Percentiles rank a stretch among this genome's conserved stretches.
Conservation (phyloP, 2,888 invertebrate genomes). For the Eilema depressum region DNA sequence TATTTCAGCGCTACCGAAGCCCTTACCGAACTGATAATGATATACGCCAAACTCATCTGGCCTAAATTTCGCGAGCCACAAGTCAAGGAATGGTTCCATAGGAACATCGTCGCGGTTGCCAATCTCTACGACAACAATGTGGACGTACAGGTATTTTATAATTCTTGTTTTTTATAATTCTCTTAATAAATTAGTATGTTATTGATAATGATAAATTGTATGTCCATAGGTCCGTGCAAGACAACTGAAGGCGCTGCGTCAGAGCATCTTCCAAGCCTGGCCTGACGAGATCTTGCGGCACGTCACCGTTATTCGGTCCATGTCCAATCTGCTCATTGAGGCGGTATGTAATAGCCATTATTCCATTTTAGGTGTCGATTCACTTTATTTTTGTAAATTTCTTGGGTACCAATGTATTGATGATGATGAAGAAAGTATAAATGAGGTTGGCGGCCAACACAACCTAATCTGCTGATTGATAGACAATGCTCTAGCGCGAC, state of each 20-base stretch:
- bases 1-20: conserved; percentile 50
- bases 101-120: conserved; percentile 48
- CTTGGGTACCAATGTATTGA: not conserved
- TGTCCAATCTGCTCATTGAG: conserved; percentile 64
- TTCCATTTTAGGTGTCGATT: not conserved
- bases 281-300: conserved; percentile 65
- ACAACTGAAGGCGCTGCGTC: conserved; percentile 34
- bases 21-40: conserved; percentile 50
- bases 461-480: no score
- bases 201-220: not conserved
- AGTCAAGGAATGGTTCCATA: conserved; percentile 62
- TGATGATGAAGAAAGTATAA: no score
- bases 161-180: no score
- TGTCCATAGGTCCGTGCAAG: conserved; percentile 45
- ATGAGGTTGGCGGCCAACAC: no score
- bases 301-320: conserved; percentile 57
- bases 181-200: no score
- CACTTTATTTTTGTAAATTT: not conserved
- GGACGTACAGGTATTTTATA: conserved; percentile 48
- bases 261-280: conserved; percentile 51
- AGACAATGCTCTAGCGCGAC: no score
- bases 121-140: conserved; percentile 39
- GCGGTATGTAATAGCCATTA: conserved; percentile 54
- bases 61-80: conserved; percentile 63
- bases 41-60: conserved; percentile 60